phyloP scores from a whole-genome alignment of 53 echinoderm and acorn worm species.

The Paracentrotus lividus region DNA sequence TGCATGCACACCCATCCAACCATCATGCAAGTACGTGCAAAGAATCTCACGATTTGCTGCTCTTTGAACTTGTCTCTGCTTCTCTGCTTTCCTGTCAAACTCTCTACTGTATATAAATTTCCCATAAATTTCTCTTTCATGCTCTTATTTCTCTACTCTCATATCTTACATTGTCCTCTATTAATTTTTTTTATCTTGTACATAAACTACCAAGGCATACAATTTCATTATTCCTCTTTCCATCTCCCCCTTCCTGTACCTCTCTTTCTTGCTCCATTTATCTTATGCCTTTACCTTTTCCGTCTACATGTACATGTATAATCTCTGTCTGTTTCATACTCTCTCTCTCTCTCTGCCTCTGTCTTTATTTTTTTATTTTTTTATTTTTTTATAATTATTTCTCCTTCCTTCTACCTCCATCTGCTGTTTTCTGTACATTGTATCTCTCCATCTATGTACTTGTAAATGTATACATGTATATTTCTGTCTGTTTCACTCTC shows the following conservation, averaged over 20 bases:
- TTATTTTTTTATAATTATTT: neutral
- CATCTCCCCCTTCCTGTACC: neutral
- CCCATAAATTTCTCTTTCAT: neutral
- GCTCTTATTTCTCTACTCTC: neutral
- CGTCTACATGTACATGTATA: neutral
- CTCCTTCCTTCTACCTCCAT: neutral
- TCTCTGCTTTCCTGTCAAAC: neutral
- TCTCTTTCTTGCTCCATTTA: neutral
- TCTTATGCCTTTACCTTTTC: neutral
- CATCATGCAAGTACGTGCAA: too few species aligned
- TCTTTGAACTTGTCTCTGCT: neutral
- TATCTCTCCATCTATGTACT: too few species aligned
- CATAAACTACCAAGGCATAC: too few species aligned
- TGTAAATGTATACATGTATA: too few species aligned
- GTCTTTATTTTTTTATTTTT: neutral
- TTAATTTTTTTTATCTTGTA: neutral
- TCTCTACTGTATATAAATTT: neutral
- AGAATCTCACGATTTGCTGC: too few species aligned
- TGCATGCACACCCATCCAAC: too few species aligned
- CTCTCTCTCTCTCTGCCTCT: neutral
- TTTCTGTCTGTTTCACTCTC: neutral
- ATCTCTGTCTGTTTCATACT: neutral
- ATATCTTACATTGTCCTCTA: neutral
- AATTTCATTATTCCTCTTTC: neutral
- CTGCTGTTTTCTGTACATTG: neutral